Evolutionary conservation across 2,888 invertebrate genomes (phyloP), one percentile per base, ranked within the genome.

Genomic region (Amblyjoppa fuscipennis): DNA sequence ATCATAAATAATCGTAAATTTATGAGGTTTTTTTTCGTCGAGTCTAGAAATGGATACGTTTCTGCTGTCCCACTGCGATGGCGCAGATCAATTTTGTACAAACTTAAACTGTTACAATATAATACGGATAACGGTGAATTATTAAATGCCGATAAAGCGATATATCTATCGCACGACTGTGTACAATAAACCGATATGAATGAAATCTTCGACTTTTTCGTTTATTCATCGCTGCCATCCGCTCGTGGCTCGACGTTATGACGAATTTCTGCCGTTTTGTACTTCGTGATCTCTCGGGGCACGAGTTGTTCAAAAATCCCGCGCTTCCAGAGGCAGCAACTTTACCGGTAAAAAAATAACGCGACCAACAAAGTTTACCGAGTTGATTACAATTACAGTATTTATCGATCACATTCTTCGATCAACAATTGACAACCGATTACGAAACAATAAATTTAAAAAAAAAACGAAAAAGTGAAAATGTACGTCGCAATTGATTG

Each of bases 51-150:
- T 38, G 45, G 49, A 51, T 16, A 68, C 76, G 84, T 86, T 79
- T 87, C 68, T 78, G 85, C 85, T 81, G 87, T 89, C 80, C 88
- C 85, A 64, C 31, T 53, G 51, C n/a, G 61, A 83, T 89, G 82
- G 89, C 87, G 3, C 86, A 87, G 84, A 89, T 90, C 88, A 90
- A 87, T 90, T 91, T 92, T 92, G 90, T 92, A 92, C 91, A 91
- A 90, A 92, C 88, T 89, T 81, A 70, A 87, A 83, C 5, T 77
- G 59, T 77, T 85, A 41, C 41, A n/a, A 78, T 53, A 34, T 64
- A 64, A 31, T 31, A 64, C n/a, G 34, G 61, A 64, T 64, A 64
- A 78, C 66, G 71, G 80, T 83, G 69, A 25, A 25, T 59, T 80
- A 73, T 11, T 83, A 76, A 89, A 86, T 90, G 84, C 84, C 79